Conservation (phyloP, 2,113 vertebrate species). For the Parus major region DNA sequence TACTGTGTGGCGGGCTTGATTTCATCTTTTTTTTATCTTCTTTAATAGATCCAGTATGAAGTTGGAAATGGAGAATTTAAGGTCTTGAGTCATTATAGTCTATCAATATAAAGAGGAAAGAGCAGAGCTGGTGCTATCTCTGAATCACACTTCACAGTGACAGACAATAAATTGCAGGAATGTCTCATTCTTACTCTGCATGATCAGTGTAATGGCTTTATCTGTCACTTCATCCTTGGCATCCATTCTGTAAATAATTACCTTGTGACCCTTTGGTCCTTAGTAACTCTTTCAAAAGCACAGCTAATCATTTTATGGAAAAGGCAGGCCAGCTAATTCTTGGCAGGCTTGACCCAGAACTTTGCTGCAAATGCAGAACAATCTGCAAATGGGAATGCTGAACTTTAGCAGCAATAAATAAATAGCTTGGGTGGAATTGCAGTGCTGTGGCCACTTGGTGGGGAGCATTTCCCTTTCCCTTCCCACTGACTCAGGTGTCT, state of each 20-base stretch:
- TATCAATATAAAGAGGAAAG: background rate
- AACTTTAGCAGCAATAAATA: background rate
- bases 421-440: background rate
- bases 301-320: conserved; percentile 31
- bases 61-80: background rate
- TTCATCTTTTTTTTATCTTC: background rate
- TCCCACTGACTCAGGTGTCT: background rate
- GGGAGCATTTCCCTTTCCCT: background rate
- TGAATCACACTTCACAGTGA: background rate
- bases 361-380: background rate
- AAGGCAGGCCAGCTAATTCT: background rate
- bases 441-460: fast-evolving
- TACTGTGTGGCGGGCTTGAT: fast-evolving
- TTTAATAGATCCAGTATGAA: background rate
- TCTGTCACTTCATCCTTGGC: background rate
- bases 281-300: conserved; percentile 28
- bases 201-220: background rate
- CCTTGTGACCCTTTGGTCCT: background rate
- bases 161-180: background rate
- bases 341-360: background rate
- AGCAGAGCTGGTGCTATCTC: background rate
- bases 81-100: background rate
- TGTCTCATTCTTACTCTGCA: background rate
- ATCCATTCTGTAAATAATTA: conserved; percentile 42
- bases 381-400: background rate